These are phyloP conservation scores for Ictalurus punctatus DNA, from an alignment of 2,113 vertebrate species.

Conservation along the genomic window DNA sequence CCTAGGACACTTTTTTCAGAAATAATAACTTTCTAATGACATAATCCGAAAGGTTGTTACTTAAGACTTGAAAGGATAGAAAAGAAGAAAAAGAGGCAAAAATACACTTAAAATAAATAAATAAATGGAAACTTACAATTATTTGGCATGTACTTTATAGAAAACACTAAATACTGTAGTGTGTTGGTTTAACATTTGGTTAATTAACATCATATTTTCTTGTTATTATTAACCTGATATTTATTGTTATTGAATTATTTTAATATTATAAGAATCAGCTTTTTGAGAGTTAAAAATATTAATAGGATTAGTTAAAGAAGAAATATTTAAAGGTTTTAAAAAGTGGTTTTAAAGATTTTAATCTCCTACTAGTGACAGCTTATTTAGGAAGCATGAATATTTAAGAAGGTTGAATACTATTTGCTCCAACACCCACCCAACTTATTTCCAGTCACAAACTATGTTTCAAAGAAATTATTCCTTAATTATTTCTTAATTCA, in stretches of 20 bases:
- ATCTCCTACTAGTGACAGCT: not conserved
- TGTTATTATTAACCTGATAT: not conserved
- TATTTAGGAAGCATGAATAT: not conserved
- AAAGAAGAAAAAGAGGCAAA: not conserved
- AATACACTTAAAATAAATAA: not conserved
- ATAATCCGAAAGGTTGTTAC: slow-evolving; percentile 59
- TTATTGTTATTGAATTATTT: not conserved
- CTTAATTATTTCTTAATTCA: not conserved
- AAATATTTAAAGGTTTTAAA: not conserved
- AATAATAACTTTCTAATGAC: slow-evolving; percentile 67
- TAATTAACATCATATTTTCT: not conserved
- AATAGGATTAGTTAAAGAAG: not conserved
- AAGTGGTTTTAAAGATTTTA: not conserved
- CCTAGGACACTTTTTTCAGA: slow-evolving; percentile 58
- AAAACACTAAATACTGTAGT: not conserved
- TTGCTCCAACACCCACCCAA: not conserved
- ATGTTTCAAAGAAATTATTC: not conserved
- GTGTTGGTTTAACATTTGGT: not conserved
- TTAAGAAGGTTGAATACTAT: not conserved
- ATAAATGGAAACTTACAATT: not conserved
- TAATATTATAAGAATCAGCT: not conserved
- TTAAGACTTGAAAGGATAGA: slow-evolving; percentile 52
- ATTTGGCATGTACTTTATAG: not conserved
- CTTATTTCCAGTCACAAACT: not conserved
- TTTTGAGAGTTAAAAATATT: not conserved